These are phyloP conservation scores for Tarsius wallacei DNA, from an alignment of 2,797 vertebrate species.

Conservation along the genomic window DNA sequence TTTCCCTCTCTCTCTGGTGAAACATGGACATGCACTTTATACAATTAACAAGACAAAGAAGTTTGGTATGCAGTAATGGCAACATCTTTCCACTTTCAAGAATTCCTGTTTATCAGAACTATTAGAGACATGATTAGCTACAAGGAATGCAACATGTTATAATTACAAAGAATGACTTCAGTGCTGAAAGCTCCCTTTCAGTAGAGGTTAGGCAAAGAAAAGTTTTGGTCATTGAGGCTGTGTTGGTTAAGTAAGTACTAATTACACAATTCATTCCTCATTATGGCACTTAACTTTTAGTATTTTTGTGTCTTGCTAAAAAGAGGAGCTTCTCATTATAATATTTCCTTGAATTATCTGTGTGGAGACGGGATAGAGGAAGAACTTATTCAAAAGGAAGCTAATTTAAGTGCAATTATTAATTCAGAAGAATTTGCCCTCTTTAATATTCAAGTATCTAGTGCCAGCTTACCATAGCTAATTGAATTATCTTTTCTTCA, in stretches of 20 bases:
- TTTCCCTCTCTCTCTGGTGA: not conserved
- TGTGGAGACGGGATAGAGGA: constrained; percentile 40
- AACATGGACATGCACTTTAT: not conserved
- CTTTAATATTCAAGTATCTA: constrained; percentile 2
- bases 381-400: not conserved
- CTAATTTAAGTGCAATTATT: not conserved
- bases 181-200: constrained; percentile 89
- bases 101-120: constrained; percentile 75
- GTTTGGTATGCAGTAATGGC: constrained; percentile 47
- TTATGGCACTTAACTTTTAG: constrained; percentile 87
- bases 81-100: constrained; percentile 74
- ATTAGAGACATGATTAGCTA: constrained; percentile 72
- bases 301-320: constrained; percentile 78
- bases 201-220: constrained; percentile 86
- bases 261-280: constrained; percentile 89
- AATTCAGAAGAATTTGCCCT: not conserved
- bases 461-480: not conserved
- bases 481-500: constrained; percentile 5
- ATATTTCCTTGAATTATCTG: constrained; percentile 84
- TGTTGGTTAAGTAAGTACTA: constrained; percentile 88
- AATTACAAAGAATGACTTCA: constrained; percentile 81
- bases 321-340: constrained; percentile 81
- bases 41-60: constrained; percentile 13
- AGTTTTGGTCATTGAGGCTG: constrained; percentile 84
- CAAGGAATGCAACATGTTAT: constrained; percentile 81